Percentiles rank a stretch among this genome's conserved stretches.
Evolutionary conservation across 64 coral and sea anemone species (phyloP).

Genomic region (Actinia equina): DNA sequence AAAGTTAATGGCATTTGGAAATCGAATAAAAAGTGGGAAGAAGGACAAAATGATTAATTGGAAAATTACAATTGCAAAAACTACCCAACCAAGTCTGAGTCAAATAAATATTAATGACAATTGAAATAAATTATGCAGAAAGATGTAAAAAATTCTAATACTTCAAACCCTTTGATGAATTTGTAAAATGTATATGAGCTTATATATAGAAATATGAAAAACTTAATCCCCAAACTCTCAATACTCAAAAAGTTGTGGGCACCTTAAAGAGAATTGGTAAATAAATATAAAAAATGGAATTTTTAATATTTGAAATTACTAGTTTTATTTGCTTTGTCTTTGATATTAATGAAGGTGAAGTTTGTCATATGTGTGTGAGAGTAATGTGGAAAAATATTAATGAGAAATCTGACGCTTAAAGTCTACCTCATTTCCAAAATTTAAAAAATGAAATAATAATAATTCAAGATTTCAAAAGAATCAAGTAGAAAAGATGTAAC

Average conservation of each 20-base stretch:
- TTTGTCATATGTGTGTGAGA: background rate
- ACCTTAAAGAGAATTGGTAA: background rate
- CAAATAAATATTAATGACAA: background rate
- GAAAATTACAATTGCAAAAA: background rate
- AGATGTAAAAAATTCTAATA: background rate
- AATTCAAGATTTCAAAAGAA: background rate
- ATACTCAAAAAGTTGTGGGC: background rate
- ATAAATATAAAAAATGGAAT: background rate
- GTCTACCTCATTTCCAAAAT: background rate
- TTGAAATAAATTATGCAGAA: background rate
- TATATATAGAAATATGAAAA: too few relatives aligned
- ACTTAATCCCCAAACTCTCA: background rate
- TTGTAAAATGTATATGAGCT: background rate
- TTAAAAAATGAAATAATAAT: background rate
- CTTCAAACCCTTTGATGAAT: background rate
- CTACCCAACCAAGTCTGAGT: background rate
- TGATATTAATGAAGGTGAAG: background rate
- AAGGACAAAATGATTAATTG: background rate
- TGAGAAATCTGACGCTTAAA: too few relatives aligned
- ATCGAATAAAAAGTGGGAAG: background rate
- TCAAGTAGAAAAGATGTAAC: too few relatives aligned
- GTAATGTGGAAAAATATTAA: too few relatives aligned
- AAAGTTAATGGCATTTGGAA: background rate
- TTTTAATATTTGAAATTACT: conserved; percentile 2
- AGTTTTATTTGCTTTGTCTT: background rate